Evolutionary conservation across 1,140 invertebrate species (phyloP), one percentile per base, ranked within the genome.

Genomic region (Ridgeia piscesae): DNA sequence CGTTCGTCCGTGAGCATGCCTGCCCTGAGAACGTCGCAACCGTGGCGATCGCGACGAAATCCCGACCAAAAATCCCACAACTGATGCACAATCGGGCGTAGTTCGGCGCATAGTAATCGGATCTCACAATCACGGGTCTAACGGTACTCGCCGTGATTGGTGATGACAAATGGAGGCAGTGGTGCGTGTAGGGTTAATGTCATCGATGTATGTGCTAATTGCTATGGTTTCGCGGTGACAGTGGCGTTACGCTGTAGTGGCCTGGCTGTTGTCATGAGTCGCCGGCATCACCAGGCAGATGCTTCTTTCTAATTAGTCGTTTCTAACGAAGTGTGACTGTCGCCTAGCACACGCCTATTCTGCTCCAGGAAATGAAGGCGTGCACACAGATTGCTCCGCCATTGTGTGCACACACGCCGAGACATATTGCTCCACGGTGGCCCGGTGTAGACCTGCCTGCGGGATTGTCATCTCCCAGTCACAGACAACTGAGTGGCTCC

Each of bases 271-370:
- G 0, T 21, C 11, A 77, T 42, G 4, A 11, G 42, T 42, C 42
- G 17, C 58, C 58, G 58, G n/a, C n/a, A n/a, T 77, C 58, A 21
- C 58, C 58, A 21, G 27, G 58, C 58, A 77, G 58, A 77, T 77
- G 58, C 58, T 77, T 77, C 58, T 77, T 77, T 77, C 58, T 77
- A 77, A 77, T 77, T 77, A 77, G 58, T 77, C 58, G 17, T 77
- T 77, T 77, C 58, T 77, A 77, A 77, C 27, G 58, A 77, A 77
- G 58, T 77, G 58, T 77, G 58, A 77, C 58, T 77, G 58, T 77
- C 58, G 17, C 58, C 58, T 31, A 21, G 58, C 58, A 31, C 58
- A 77, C 58, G 58, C 58, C 58, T 77, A 77, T 77, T 77, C 58
- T 77, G 27, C 27, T 9, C 8, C 14, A 77, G 58, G 58, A 77